These are phyloP conservation scores for Tachina grossa DNA, from an alignment of 2,888 invertebrate species.

Conservation along the genomic window DNA sequence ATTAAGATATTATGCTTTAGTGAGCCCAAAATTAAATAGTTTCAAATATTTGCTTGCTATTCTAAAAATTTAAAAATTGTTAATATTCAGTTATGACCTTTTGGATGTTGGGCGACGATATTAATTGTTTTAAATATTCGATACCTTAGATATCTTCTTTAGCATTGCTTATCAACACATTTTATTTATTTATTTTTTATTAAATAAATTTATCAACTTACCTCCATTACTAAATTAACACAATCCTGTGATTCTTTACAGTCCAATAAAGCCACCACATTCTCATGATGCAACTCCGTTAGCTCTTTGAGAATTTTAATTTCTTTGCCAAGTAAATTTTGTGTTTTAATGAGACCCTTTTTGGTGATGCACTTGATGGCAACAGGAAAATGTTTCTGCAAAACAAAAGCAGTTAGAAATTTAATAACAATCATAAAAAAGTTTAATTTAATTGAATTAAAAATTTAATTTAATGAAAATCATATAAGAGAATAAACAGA, in stretches of 20 bases:
- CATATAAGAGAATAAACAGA: too few species aligned
- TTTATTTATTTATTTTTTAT: background rate
- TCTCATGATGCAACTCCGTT: conserved; percentile 98
- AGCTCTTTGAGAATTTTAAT: conserved; percentile 99
- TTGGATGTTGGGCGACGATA: too few species aligned
- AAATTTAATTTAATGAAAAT: too few species aligned
- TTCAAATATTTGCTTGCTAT: too few species aligned
- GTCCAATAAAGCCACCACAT: conserved; percentile 98
- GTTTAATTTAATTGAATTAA: too few species aligned
- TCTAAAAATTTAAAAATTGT: too few species aligned
- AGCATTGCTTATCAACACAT: background rate
- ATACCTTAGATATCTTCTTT: background rate
- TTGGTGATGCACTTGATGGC: conserved; percentile 99
- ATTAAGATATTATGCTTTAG: too few species aligned
- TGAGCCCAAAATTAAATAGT: too few species aligned
- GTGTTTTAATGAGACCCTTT: conserved; percentile 98
- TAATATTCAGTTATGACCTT: too few species aligned
- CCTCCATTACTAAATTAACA: conserved; percentile 99
- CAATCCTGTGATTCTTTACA: conserved; percentile 98
- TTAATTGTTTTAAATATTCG: background rate
- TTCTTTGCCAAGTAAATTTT: conserved; percentile 98
- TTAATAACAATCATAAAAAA: too few species aligned
- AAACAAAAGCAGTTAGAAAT: conserved; percentile 72
- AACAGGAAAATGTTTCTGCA: conserved; percentile 93
- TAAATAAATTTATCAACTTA: conserved; percentile 83